phyloP scores from a whole-genome alignment of 2,113 vertebrate species.

The Isurus oxyrinchus region DNA sequence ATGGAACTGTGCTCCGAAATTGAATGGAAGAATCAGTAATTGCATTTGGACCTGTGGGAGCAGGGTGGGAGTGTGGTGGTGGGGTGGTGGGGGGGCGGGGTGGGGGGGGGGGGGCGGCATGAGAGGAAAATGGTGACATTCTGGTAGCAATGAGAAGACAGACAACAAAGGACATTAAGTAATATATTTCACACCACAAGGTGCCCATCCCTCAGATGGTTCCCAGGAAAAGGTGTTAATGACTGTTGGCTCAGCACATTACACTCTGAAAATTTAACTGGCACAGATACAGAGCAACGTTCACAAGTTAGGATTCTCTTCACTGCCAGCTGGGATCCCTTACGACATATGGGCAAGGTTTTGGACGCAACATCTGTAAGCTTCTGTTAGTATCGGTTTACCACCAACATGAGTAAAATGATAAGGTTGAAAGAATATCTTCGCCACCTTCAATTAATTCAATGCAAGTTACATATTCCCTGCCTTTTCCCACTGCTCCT shows the following conservation, averaged over 20 bases:
- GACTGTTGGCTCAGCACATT: neutral
- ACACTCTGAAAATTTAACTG: slow-evolving; percentile 7
- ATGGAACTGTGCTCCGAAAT: neutral
- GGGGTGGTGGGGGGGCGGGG: no score
- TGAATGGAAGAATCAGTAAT: neutral
- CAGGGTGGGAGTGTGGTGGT: no score
- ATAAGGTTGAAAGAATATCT: neutral
- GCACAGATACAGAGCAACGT: neutral
- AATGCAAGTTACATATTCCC: neutral
- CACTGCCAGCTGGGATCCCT: neutral
- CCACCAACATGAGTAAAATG: neutral
- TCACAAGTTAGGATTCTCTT: neutral
- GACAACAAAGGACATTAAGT: neutral
- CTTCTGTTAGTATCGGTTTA: neutral
- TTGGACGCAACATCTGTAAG: neutral
- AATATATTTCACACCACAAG: neutral
- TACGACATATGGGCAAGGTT: neutral
- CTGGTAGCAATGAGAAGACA: neutral
- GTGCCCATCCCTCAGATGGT: neutral
- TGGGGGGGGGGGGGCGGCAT: neutral
- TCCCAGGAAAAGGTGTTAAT: neutral
- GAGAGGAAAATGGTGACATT: neutral
- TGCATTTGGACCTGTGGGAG: neutral
- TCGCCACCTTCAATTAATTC: neutral
- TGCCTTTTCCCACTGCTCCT: neutral